A percentile compares a stretch with the other conserved stretches of the same genome.
These are phyloP conservation scores for Drosophila lacteicornis DNA, from an alignment of 1,140 invertebrate genomes.

Conservation along the genomic window DNA sequence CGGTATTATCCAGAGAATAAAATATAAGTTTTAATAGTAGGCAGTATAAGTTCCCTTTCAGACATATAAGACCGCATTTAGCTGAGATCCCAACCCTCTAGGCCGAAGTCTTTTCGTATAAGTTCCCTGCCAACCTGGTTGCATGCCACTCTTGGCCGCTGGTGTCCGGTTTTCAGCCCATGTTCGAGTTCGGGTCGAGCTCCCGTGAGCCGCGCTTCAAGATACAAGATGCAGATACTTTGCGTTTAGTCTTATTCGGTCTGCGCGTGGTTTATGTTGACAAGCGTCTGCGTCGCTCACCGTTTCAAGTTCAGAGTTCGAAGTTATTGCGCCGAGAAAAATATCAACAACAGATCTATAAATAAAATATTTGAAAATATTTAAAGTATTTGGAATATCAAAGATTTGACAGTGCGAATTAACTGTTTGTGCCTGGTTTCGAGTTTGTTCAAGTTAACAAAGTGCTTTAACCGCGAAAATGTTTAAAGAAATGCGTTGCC, in stretches of 20 bases:
- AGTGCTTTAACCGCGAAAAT: slow-evolving; percentile 15
- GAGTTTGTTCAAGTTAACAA: neutral
- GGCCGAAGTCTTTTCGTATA: slow-evolving; percentile 8
- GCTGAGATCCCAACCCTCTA: slow-evolving; percentile 45
- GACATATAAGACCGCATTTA: neutral
- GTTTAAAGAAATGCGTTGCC: slow-evolving; percentile 10
- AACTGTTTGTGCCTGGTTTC: slow-evolving; percentile 21
- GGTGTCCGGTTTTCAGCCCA: neutral
- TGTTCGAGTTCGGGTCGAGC: slow-evolving; percentile 37
- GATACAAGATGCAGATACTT: slow-evolving; percentile 30
- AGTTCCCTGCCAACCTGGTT: slow-evolving; percentile 23
- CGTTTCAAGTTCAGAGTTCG: slow-evolving; percentile 19
- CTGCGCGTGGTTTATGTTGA: slow-evolving; percentile 59
- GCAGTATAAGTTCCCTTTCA: neutral
- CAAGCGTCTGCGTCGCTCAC: slow-evolving; percentile 40
- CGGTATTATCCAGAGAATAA: too few species aligned
- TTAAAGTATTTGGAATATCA: neutral
- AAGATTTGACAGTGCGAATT: slow-evolving; percentile 25
- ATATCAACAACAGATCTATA: slow-evolving; percentile 8
- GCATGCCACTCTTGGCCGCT: neutral
- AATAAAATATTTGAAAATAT: slow-evolving; percentile 16
- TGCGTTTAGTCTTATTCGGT: slow-evolving; percentile 70
- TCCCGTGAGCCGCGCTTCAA: slow-evolving; percentile 56
- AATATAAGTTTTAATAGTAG: neutral
- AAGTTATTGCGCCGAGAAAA: slow-evolving; percentile 18